Evolutionary conservation across 2,888 invertebrate genomes (phyloP), one percentile per base, ranked within the genome.

Genomic region (Cenopis cana): DNA sequence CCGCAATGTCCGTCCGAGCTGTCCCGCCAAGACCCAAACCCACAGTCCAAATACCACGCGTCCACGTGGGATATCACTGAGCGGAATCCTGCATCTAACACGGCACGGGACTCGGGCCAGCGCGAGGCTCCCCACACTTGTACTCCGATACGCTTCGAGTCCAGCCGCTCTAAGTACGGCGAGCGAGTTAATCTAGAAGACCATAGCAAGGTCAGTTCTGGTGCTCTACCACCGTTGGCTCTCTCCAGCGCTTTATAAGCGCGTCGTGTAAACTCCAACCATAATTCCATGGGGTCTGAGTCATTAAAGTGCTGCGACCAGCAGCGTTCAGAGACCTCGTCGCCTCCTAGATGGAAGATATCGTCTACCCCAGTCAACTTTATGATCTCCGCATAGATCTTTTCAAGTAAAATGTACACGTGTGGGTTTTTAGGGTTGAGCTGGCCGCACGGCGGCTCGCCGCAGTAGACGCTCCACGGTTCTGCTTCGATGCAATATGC

Each of bases 31-130:
- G 96, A 96, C 0, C 97, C 97, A 85, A 97, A 97, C 0, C 98
- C 98, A 83, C 97, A 98, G 86, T 98, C 97, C 76, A 98, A 93
- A 88, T 97, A 98, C 97, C 97, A 97, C 5, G 97, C 97, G 85
- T 98, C 97, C 68, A 97, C 97, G 88, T 98, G 97, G 17, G 97
- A 97, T 70, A 97, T 89, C 69, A 98, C 95, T 64, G 97, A 93
- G 69, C 96, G 95, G 88, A 95, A 97, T 2, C 97, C 97, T 69
- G 96, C 96, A 76, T 96, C 95, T 29, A 97, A 88, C 5, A 97
- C 94, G 73, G 96, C 96, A 8, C 95, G 94, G 17, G 97, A 97
- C 82, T 97, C 97, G 1, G 96, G 95, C 96, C 97, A 97, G 56
- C 95, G 95, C 77, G 96, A 97, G 0, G 96, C 95, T 50, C 97